These are phyloP conservation scores for Thamnophis sirtalis DNA, from an alignment of 2,113 vertebrate species.

Conservation along the genomic window DNA sequence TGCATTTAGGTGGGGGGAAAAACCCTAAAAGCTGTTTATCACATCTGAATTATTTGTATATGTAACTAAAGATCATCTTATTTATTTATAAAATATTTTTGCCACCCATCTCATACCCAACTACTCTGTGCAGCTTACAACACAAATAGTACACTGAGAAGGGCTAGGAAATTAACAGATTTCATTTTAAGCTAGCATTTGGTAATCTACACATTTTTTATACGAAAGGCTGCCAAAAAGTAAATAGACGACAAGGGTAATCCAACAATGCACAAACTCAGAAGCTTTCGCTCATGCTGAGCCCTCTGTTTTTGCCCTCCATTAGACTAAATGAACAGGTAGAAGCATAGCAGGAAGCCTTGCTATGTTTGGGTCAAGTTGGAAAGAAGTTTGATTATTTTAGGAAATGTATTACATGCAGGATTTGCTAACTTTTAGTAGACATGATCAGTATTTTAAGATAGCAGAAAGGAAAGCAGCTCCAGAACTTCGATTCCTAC, in stretches of 20 bases:
- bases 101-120: background rate
- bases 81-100: background rate
- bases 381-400: background rate
- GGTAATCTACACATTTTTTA: background rate
- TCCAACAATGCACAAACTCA: background rate
- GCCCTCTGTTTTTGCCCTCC: background rate
- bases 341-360: background rate
- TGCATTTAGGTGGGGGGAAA: background rate
- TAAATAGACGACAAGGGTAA: background rate
- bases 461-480: background rate
- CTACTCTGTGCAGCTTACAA: background rate
- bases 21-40: background rate
- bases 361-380: background rate
- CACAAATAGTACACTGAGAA: background rate
- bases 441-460: background rate
- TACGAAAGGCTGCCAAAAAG: background rate
- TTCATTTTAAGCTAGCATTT: background rate
- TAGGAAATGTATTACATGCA: background rate
- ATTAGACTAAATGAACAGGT: background rate
- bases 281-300: background rate
- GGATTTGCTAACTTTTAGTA: background rate
- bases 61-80: background rate
- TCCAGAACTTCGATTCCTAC: background rate
- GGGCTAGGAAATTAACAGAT: background rate
- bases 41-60: background rate